Conservation (phyloP, 2,113 vertebrate species). For the Coptodon bakossiorum region DNA sequence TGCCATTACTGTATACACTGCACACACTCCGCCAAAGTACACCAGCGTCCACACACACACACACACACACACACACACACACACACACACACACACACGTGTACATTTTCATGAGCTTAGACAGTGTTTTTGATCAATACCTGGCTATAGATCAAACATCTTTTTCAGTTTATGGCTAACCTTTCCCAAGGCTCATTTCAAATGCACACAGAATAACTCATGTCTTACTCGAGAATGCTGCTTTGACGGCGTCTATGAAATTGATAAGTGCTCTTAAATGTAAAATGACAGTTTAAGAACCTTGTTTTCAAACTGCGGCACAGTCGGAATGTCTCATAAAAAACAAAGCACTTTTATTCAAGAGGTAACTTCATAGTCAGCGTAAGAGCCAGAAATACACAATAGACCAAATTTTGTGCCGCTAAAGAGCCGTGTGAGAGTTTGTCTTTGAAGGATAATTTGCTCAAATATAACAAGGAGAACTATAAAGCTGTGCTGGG, state of each 20-base stretch:
- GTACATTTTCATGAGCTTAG: constrained; percentile 52
- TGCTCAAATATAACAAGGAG: constrained; percentile 4
- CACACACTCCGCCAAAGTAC: constrained; percentile 14
- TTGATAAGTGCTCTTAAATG: constrained; percentile 66
- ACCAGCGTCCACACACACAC: neutral
- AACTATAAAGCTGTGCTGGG: neutral
- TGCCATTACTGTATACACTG: constrained; percentile 35
- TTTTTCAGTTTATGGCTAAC: constrained; percentile 59
- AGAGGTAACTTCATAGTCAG: constrained; percentile 15
- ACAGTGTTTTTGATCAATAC: constrained; percentile 68
- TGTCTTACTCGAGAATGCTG: constrained; percentile 35
- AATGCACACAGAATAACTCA: constrained; percentile 41
- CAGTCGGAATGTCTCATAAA: constrained; percentile 48
- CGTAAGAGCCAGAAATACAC: constrained; percentile 3
- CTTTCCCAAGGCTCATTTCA: constrained; percentile 52
- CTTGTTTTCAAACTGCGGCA: constrained; percentile 39
- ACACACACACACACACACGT: neutral
- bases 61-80: neutral
- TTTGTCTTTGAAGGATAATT: neutral
- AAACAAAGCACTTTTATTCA: constrained; percentile 37
- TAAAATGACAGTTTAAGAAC: constrained; percentile 70
- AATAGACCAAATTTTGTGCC: neutral
- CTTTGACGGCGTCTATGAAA: constrained; percentile 58
- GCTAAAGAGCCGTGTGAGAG: neutral
- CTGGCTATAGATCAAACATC: constrained; percentile 65